Evolutionary conservation across 1,140 invertebrate species (phyloP).

Genomic region (Dendrolimus kikuchii): DNA sequence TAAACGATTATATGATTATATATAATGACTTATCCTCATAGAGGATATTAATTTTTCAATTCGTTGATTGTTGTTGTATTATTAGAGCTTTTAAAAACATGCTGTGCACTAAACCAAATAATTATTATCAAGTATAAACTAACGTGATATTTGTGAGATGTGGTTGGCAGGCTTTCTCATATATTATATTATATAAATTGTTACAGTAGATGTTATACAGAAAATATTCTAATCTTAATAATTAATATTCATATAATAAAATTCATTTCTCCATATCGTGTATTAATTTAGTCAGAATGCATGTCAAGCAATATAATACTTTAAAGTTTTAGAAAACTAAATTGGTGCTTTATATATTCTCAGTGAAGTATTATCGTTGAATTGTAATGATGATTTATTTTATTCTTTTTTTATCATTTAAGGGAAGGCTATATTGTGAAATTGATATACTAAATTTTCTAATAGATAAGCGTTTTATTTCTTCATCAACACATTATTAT

Average conservation of each 20-base stretch:
- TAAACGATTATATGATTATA: neutral
- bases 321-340: neutral
- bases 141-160: conserved; percentile 13
- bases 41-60: conserved; percentile 1
- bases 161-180: conserved; percentile 42
- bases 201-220: conserved; percentile 2
- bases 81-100: conserved; percentile 34
- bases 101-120: conserved; percentile 64
- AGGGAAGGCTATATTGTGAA: conserved; percentile 50
- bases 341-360: conserved; percentile 33
- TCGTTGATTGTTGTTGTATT: conserved; percentile 21
- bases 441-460: conserved; percentile 64
- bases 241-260: neutral
- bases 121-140: conserved; percentile 35
- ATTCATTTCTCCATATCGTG: neutral
- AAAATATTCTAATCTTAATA: conserved; percentile 1
- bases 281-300: no score
- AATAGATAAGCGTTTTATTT: conserved; percentile 51
- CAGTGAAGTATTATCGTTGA: conserved; percentile 44
- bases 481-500: neutral
- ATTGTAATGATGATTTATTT: conserved; percentile 38
- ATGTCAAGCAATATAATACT: no score
- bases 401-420: conserved; percentile 37
- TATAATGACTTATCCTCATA: neutral
- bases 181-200: conserved; percentile 7